Evolutionary conservation across 2,888 invertebrate species (phyloP), one percentile per base, ranked within the genome.

Genomic region (Nephrotoma appendiculata): DNA sequence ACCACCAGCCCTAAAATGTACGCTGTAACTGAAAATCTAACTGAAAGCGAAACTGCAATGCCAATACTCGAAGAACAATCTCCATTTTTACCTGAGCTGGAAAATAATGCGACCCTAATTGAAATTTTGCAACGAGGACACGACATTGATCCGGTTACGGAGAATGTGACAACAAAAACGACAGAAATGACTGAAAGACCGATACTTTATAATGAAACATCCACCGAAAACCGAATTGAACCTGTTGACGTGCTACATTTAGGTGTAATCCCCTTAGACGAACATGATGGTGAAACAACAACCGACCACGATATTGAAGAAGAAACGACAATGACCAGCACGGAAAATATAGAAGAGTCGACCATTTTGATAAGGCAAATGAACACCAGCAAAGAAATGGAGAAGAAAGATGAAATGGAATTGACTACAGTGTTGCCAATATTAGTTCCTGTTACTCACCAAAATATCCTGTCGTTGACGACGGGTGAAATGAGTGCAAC

Each of bases 1-100:
- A 9, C 87, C 57, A 19, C 87, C 0, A 71, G 52, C n/a, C 15
- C 52, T 44, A 83, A 19, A 45, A 87, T 86, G 86, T 87, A 87
- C 83, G 48, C 87, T 5, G 87, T 87, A 2, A 87, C 87, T 0
- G 88, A 87, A 48, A 87, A 88, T 86, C 31, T 83, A 11, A 48
- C 87, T 1, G 86, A 86, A 86, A 41, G 41, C n/a, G 86, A 85
- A 44, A 86, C 86, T 41, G 9, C 12, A 9, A 44, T 43, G 12
- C 86, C 86, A 15, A 11, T 45, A 5, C 86, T 83, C 2, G 43
- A 84, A 2, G 87, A 87, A 52, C 87, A 87, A 86, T 88, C 88
- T 1, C 95, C 95, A 5, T 95, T 95, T 89, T 90, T 95, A 88
- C 94, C 95, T 6, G 95, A 95, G 89, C 92, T 93, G 19, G 94